phyloP scores from a whole-genome alignment of 2,113 vertebrate genomes.

The Ursus arctos region DNA sequence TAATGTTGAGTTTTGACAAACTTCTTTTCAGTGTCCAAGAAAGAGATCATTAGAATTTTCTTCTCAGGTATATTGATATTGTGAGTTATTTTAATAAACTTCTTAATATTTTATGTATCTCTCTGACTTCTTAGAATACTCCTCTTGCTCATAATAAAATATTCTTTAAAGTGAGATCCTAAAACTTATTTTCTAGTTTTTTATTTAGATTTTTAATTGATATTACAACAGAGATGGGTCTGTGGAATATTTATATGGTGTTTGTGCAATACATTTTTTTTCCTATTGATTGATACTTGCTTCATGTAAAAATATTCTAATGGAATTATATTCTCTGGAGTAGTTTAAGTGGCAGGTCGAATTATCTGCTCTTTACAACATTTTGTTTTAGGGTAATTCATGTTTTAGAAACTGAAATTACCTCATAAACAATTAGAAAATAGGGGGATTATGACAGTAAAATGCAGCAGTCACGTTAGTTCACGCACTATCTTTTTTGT shows the following conservation, averaged over 20 bases:
- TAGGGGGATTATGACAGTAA: neutral
- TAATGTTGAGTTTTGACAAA: neutral
- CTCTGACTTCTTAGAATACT: neutral
- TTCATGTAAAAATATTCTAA: neutral
- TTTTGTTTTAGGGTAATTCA: neutral
- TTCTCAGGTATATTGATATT: neutral
- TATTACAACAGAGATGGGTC: neutral
- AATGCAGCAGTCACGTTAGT: neutral
- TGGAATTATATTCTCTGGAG: neutral
- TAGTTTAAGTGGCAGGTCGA: neutral
- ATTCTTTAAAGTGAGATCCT: neutral
- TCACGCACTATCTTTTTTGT: neutral
- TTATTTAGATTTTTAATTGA: slow-evolving; percentile 11
- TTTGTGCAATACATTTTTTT: neutral
- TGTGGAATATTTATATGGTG: neutral
- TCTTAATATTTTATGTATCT: neutral
- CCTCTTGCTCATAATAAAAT: neutral
- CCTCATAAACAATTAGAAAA: neutral
- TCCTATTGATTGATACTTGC: neutral
- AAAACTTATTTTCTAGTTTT: neutral
- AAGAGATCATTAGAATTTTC: neutral
- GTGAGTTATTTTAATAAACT: neutral
- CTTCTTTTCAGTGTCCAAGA: neutral
- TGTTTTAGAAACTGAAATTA: neutral
- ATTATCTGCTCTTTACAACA: neutral